These are phyloP conservation scores for Cyclargus thomasi DNA, from an alignment of 1,140 invertebrate species.

Conservation along the genomic window DNA sequence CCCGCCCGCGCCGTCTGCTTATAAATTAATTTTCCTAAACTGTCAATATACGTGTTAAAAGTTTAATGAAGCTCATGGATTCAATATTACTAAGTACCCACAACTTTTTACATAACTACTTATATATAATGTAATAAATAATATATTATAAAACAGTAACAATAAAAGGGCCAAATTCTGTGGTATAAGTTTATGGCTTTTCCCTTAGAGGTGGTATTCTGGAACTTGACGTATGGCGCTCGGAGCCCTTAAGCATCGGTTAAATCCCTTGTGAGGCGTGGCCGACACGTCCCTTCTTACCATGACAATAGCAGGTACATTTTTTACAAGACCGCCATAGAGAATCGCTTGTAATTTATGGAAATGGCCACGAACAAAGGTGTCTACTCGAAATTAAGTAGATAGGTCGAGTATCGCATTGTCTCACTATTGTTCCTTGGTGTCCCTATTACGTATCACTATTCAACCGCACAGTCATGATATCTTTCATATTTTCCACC, in stretches of 20 bases:
- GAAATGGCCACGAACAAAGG: slow-evolving; percentile 67
- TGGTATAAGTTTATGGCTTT: not conserved
- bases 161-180: not conserved
- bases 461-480: too few species aligned
- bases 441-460: slow-evolving; percentile 28
- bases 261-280: slow-evolving; percentile 44
- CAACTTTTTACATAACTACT: too few species aligned
- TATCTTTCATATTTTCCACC: too few species aligned
- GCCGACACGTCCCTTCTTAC: slow-evolving; percentile 56
- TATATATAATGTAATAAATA: not conserved
- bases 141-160: not conserved
- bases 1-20: too few species aligned
- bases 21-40: too few species aligned
- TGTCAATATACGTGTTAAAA: too few species aligned
- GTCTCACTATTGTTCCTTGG: slow-evolving; percentile 52
- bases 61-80: too few species aligned
- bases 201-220: slow-evolving; percentile 3
- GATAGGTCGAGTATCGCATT: slow-evolving; percentile 64
- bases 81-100: too few species aligned
- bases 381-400: slow-evolving; percentile 72
- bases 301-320: slow-evolving; percentile 68
- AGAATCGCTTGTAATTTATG: slow-evolving; percentile 67
- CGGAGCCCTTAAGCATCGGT: slow-evolving; percentile 30
- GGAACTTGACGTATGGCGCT: slow-evolving; percentile 10
- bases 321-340: slow-evolving; percentile 47